Evolutionary conservation across 2,797 vertebrate species (phyloP), one percentile per base, ranked within the genome.

Genomic region (Rhinoraja longicauda): DNA sequence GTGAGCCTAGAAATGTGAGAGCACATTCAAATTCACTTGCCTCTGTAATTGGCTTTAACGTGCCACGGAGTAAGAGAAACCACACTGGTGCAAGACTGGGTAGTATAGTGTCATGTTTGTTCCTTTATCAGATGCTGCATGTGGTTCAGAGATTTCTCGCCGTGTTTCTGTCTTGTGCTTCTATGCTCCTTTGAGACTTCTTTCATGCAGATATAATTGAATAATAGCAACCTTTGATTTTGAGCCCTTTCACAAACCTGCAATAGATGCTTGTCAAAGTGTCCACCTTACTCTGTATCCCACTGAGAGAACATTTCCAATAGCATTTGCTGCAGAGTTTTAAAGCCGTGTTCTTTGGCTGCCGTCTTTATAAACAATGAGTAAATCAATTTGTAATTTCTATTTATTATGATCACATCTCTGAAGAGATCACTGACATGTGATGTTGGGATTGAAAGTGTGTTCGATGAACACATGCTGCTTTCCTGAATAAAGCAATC

Each of bases 261-360:
- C 53, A 73, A 57, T 92, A n/a, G 90, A 92, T 92, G 29, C 70
- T 90, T 75, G 90, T 92, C 67, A 92, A 92, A 92, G 72, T 73
- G 70, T 36, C 90, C 72, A 75, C 29, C 70, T 92, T 92, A 73
- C 90, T 57, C 90, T 92, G 45, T 72, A 91, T 70, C 90, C 90
- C 36, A 53, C 90, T 29, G 88, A 91, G 90, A 73, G 90, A 26
- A 91, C 26, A 91, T 91, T 72, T 10, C 45, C 12, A 91, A 90
- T 86, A 67, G n/a, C 64, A 67, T n/a, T n/a, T 10, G 70, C 12
- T 67, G 24, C 21, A 29, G 67, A 13, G 57, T 64, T 64, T 86
- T 86, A 15, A 86, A 86, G 62, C 59, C 86, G 29, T 29, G 29
- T 64, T 62, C n/a, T 59, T 45, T 64, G 57, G 29, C 62, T 62